These are phyloP conservation scores for Selene dorsalis DNA, from an alignment of 2,797 vertebrate species.

Conservation along the genomic window DNA sequence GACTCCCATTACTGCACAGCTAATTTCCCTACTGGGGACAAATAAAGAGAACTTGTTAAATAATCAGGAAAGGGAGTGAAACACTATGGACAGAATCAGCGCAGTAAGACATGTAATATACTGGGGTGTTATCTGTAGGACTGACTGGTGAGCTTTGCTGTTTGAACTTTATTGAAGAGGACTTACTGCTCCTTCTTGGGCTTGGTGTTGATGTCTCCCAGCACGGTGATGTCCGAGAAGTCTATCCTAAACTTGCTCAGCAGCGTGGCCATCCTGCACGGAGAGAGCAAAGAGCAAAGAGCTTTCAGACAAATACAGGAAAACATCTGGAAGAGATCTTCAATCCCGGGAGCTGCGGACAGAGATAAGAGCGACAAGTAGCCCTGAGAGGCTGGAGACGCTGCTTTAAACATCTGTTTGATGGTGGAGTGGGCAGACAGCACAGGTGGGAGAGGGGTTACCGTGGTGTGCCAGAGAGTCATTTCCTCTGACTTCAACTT, in stretches of 20 bases:
- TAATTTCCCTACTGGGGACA: too few species aligned
- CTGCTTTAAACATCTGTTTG: slow-evolving; percentile 44
- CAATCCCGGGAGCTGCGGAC: not conserved
- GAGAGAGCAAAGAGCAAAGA: slow-evolving; percentile 25
- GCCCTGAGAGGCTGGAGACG: slow-evolving; percentile 1
- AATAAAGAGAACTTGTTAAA: too few species aligned
- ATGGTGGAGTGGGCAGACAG: slow-evolving; percentile 11
- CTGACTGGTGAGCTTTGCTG: not conserved
- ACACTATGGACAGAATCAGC: not conserved
- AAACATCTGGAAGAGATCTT: slow-evolving; percentile 22
- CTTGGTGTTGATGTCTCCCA: slow-evolving; percentile 98
- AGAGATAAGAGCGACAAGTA: slow-evolving; percentile 20
- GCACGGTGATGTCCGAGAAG: slow-evolving; percentile 97
- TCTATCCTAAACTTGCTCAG: slow-evolving; percentile 99
- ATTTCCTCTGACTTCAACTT: slow-evolving; percentile 63
- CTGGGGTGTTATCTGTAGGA: not conserved
- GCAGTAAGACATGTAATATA: too few species aligned
- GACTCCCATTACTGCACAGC: too few species aligned
- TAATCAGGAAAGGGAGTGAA: not conserved
- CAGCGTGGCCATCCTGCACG: slow-evolving; percentile 94
- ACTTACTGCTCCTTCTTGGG: slow-evolving; percentile 96
- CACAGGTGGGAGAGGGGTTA: slow-evolving; percentile 16
- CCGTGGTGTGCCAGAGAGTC: slow-evolving; percentile 22
- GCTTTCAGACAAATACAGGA: slow-evolving; percentile 12
- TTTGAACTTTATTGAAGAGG: slow-evolving; percentile 3